Conservation (phyloP, 1,140 invertebrate species). For the Drosophila fuyamai region DNA sequence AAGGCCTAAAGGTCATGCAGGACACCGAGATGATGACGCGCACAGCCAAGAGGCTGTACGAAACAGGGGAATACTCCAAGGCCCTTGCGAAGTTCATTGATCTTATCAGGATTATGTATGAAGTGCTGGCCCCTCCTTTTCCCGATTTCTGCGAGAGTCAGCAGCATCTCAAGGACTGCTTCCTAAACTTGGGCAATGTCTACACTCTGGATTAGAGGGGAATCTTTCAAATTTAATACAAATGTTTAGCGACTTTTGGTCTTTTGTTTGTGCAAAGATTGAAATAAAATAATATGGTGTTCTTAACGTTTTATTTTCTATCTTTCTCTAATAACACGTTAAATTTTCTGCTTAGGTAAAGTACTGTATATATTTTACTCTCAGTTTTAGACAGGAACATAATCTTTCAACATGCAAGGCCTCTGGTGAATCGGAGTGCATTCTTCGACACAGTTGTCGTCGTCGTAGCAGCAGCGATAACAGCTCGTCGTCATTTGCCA, state of each 20-base stretch:
- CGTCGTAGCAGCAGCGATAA: too few species aligned
- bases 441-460: too few species aligned
- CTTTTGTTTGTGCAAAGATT: too few species aligned
- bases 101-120: conserved; percentile 89
- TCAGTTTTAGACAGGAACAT: too few species aligned
- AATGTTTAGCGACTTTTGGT: background rate
- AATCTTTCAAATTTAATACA: background rate
- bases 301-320: too few species aligned
- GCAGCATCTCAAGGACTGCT: conserved; percentile 91
- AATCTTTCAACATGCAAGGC: too few species aligned
- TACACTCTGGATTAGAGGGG: conserved; percentile 66
- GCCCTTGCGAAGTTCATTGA: conserved; percentile 90
- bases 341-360: too few species aligned
- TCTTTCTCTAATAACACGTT: too few species aligned
- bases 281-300: too few species aligned
- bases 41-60: conserved; percentile 88
- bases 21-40: conserved; percentile 90
- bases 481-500: too few species aligned
- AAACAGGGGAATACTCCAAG: conserved; percentile 87
- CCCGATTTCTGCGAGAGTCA: conserved; percentile 93
- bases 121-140: conserved; percentile 90
- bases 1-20: conserved; percentile 91
- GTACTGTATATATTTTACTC: too few species aligned
- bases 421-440: too few species aligned
- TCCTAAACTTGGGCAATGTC: conserved; percentile 89